Base-by-base conservation (phyloP, 2,888 invertebrate genomes). In the Conomelus anceps region DNA sequence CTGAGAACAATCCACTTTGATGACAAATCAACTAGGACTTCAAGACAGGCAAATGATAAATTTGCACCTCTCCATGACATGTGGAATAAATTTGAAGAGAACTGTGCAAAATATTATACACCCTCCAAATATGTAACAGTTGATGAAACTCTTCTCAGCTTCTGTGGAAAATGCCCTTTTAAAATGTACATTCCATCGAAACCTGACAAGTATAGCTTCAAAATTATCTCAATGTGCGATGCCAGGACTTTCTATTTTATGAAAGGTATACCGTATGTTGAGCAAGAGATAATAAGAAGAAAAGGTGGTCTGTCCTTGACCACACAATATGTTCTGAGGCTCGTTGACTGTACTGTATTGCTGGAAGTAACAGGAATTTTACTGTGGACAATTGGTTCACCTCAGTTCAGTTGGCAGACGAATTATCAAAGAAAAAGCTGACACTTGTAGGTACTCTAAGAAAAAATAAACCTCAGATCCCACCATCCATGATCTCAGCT, bases 231-330 rank as follows among this genome's bases (percentile, higher is more conserved):
- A 41, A 11, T 41, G 11, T 41, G 41, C 17, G 17, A 41, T 41
- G 41, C 41, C 41, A 41, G 41, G 41, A 41, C 41, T 13, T 41
- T 41, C 17, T 41, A 41, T 17, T 41, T 41, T 17, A 13, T 41
- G 17, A 17, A 17, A 11, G 41, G 41, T 41, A 41, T 41, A 41
- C 41, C 17, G 41, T 41, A 41, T 13, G 17, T 41, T 13, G 41
- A 41, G n/a, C 17, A 41, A 41, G 41, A 17, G 89, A 88, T 13
- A 89, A 89, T 89, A 89, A 89, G 63, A 85, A 84, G 34, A 85
- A 88, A 89, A 23, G 22, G 29, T 22, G 22, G 85, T 89, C n/a
- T 84, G n/a, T n/a, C n/a, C 11, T 87, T 34, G 89, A 20, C 26
- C 90, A 88, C 41, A 84, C 85, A 41, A 89, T 88, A 24, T 88